Base-by-base conservation (phyloP, 2,888 invertebrate species). In the Eumerus sabulonum region DNA sequence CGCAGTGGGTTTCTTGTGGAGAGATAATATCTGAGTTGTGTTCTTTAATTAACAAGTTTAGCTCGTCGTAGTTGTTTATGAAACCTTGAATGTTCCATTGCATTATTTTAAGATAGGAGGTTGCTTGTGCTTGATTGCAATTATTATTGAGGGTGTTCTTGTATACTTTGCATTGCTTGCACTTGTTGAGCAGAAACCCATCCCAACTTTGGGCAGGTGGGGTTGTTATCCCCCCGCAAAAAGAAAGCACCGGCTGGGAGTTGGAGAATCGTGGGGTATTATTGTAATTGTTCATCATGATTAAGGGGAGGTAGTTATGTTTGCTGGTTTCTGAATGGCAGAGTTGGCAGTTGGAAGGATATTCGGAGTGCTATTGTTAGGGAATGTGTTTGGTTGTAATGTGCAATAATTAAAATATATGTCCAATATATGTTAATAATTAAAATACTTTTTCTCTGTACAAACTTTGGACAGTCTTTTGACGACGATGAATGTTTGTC, bases 401-500 rank as follows among this genome's bases (percentile, higher is more conserved):
- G 51, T 11, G 4, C 44, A 35, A 12, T 18, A 63, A 42, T 63
- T 35, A n/a, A n/a, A n/a, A n/a, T n/a, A n/a, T n/a, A n/a, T n/a
- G n/a, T n/a, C n/a, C 44, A 42, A 42, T 45, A 42, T 9, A 51
- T 51, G 17, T 44, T 51, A 7, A 50, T 62, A 40, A 13, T 47
- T 1, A 62, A 13, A 0, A 16, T 63, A 13, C 27, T 35, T 50
- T 50, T 50, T 5, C 9, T 50, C 4, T 35, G 50, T 12, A 50
- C 12, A 17, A 12, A 56, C 11, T 19, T 17, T 9, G 54, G 54
- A 18, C 54, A 54, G 3, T 11, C 38, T 44, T 59, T 59, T 19
- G 59, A 59, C 14, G 45, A 59, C 1, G 59, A 19, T 13, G 59
- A 44, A 27, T 59, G 59, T 11, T 59, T 44, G 11, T 27, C 59